phyloP scores from a whole-genome alignment of 2,113 vertebrate genomes.

The Sebastes schlegelii region DNA sequence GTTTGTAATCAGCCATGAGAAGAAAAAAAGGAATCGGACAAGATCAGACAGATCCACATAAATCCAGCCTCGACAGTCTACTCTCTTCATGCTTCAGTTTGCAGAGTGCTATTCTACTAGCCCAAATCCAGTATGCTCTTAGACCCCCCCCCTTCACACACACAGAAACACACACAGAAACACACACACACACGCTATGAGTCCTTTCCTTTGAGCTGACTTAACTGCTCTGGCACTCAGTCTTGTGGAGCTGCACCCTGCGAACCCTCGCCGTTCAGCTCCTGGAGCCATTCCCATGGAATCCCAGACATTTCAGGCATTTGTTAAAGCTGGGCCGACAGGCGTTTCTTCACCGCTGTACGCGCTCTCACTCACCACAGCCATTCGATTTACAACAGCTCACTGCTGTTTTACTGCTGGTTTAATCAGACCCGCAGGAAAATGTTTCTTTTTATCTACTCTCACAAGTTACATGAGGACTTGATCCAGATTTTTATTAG shows the following conservation, averaged over 20 bases:
- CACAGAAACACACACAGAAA: slow-evolving; percentile 31
- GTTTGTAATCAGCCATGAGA: slow-evolving; percentile 9
- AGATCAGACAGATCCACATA: slow-evolving; percentile 34
- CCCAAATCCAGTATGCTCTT: slow-evolving; percentile 36
- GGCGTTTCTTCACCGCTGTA: slow-evolving; percentile 65
- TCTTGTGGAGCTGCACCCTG: slow-evolving; percentile 74
- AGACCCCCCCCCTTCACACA: background rate
- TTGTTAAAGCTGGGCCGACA: slow-evolving; percentile 76
- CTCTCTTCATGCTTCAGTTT: slow-evolving; percentile 34
- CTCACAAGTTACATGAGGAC: background rate
- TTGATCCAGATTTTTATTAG: slow-evolving; percentile 9
- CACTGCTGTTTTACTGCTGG: slow-evolving; percentile 32
- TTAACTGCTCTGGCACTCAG: slow-evolving; percentile 78
- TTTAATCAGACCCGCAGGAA: slow-evolving; percentile 28
- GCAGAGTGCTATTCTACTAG: slow-evolving; percentile 37
- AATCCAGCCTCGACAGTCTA: background rate
- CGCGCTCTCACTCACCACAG: slow-evolving; percentile 30
- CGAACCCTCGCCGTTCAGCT: slow-evolving; percentile 71
- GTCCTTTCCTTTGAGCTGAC: slow-evolving; percentile 70
- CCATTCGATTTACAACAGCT: slow-evolving; percentile 42
- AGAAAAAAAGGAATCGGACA: background rate
- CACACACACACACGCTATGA: slow-evolving; percentile 35
- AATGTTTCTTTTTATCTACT: slow-evolving; percentile 29
- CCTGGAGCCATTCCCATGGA: slow-evolving; percentile 80
- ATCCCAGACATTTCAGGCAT: slow-evolving; percentile 85